These are phyloP conservation scores for Dinoponera quadriceps DNA, from an alignment of 1,140 invertebrate genomes.

Conservation along the genomic window DNA sequence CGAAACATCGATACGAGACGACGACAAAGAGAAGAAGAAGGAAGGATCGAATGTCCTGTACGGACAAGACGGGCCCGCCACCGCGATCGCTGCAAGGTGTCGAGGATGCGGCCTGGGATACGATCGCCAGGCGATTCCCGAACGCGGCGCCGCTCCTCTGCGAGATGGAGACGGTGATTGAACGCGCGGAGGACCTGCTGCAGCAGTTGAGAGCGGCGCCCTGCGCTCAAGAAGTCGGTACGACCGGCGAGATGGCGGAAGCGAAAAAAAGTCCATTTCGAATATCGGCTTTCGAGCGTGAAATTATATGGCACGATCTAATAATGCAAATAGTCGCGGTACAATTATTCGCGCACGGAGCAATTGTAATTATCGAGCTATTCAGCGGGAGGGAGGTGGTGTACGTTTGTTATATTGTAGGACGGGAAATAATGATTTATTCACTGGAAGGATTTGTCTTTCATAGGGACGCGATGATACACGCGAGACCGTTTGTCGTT, in stretches of 20 bases:
- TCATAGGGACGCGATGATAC: slow-evolving; percentile 17
- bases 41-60: slow-evolving; percentile 49
- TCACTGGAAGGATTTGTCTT: slow-evolving; percentile 52
- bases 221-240: slow-evolving; percentile 65
- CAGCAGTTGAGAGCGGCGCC: slow-evolving; percentile 61
- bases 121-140: slow-evolving; percentile 75
- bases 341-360: slow-evolving; percentile 14
- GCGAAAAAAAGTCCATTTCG: too few relatives aligned
- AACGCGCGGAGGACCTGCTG: slow-evolving; percentile 73
- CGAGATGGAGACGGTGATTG: slow-evolving; percentile 77
- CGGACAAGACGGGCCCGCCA: slow-evolving; percentile 57
- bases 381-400: too few relatives aligned
- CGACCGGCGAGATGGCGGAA: too few relatives aligned
- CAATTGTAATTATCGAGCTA: slow-evolving; percentile 46
- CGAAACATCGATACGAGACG: not conserved
- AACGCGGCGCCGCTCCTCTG: slow-evolving; percentile 76
- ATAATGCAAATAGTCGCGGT: slow-evolving; percentile 41
- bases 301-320: slow-evolving; percentile 40
- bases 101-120: slow-evolving; percentile 75
- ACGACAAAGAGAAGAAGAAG: too few relatives aligned
- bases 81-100: slow-evolving; percentile 70
- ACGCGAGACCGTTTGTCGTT: slow-evolving; percentile 11
- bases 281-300: not conserved
- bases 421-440: slow-evolving; percentile 42
- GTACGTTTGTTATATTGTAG: slow-evolving; percentile 1